Evolutionary conservation across 2,113 vertebrate species (phyloP), one percentile per base, ranked within the genome.

Genomic region (Shinisaurus crocodilurus): DNA sequence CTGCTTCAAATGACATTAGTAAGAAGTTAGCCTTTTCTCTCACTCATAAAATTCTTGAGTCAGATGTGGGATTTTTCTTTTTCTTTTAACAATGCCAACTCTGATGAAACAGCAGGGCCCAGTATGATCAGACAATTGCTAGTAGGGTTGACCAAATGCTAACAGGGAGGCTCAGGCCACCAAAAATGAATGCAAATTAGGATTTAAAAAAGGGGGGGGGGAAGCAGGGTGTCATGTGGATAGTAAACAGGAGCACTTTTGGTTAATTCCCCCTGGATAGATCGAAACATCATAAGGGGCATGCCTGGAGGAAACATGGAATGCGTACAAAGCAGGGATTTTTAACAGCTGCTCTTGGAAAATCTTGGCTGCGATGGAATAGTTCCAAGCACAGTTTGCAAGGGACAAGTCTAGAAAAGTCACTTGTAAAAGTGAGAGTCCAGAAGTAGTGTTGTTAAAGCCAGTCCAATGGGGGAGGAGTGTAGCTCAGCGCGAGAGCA

Each of bases 21-120:
- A 0, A 83, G 91, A 37, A 89, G 86, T 43, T 8, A 87, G 63
- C 90, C 88, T 3, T 1, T 40, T 72, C 72, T 63, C 72, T 27
- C 0, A 16, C 72, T 89, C 70, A 13, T 23, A 69, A 67, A 40
- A 34, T 65, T 34, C 67, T 63, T 88, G 82, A 6, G 4, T 34
- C 67, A 0, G 87, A 23, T 5, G 43, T 0, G 0, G 70, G 34
- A 0, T 1, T 0, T 75, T 83, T 5, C 1, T 0, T 0, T 48
- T 40, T 37, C 70, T 29, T 18, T 37, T 7, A 74, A 3, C 16
- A 29, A 37, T 8, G 40, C 23, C 57, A 9, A 25, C 9, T 15
- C 23, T 60, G 6, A 43, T 13, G 7, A 81, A 54, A 67, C n/a
- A 43, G 12, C 3, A 1, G 67, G 32, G 25, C 6, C 77, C 29